Percentiles rank a stretch among this genome's conserved stretches.
phyloP scores from a whole-genome alignment of 1,140 invertebrate genomes.

The Tribolium castaneum region DNA sequence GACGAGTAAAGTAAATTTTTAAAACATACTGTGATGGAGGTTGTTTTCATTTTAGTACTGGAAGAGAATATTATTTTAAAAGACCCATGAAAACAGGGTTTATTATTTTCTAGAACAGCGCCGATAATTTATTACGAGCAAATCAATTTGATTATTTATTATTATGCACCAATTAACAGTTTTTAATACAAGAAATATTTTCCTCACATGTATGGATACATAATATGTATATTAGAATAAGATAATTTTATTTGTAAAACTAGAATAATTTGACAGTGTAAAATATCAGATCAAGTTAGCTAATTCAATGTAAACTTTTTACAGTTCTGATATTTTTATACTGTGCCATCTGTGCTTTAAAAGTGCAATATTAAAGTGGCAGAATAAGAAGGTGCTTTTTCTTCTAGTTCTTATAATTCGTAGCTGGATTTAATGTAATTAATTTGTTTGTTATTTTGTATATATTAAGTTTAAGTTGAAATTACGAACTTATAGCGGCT shows the following conservation, averaged over 20 bases:
- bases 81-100: background rate
- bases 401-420: conserved; percentile 28
- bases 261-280: conserved; percentile 19
- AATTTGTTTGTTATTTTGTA: conserved; percentile 41
- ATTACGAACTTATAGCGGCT: conserved; percentile 14
- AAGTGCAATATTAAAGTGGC: conserved; percentile 29
- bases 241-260: conserved; percentile 5
- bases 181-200: conserved; percentile 2
- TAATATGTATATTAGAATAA: conserved; percentile 14
- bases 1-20: too few relatives aligned
- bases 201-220: conserved; percentile 17
- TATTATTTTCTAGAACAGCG: background rate
- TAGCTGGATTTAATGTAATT: conserved; percentile 37
- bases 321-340: conserved; percentile 39
- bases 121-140: background rate
- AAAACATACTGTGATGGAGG: background rate
- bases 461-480: conserved; percentile 38
- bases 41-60: background rate
- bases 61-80: conserved; percentile 1
- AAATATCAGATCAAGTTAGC: conserved; percentile 32
- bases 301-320: conserved; percentile 4
- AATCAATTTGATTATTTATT: background rate
- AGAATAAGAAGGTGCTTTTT: conserved; percentile 41
- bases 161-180: background rate
- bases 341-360: conserved; percentile 34